Evolutionary conservation across 2,888 invertebrate species (phyloP).

Genomic region (Rhyacophila evoluta): DNA sequence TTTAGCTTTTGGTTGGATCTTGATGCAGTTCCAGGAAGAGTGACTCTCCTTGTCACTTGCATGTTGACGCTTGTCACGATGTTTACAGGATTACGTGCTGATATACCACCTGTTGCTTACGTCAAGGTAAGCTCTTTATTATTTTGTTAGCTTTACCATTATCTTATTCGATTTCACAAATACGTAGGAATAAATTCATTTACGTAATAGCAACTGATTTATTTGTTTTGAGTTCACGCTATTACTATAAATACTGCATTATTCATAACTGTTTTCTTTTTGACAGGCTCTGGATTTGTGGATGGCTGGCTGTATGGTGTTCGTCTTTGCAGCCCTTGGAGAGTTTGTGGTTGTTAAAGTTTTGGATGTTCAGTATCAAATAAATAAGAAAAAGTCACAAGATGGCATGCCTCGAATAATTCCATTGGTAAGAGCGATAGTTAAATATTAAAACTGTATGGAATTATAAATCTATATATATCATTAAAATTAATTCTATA

Average conservation of each 20-base stretch:
- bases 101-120: slow-evolving; percentile 89
- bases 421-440: slow-evolving; percentile 69
- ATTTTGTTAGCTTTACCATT: no score
- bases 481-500: no score
- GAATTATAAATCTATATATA: no score
- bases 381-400: slow-evolving; percentile 70
- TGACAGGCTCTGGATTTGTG: slow-evolving; percentile 83
- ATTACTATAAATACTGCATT: no score
- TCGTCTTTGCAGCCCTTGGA: slow-evolving; percentile 84
- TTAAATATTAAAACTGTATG: no score
- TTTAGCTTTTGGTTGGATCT: slow-evolving; percentile 89
- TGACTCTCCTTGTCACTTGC: slow-evolving; percentile 84
- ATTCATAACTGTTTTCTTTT: slow-evolving; percentile 52
- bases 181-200: no score
- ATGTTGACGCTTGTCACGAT: slow-evolving; percentile 88
- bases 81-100: slow-evolving; percentile 85
- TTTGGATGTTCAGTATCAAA: slow-evolving; percentile 80
- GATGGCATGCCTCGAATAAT: slow-evolving; percentile 69
- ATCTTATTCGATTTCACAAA: no score
- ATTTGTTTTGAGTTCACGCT: no score
- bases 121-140: slow-evolving; percentile 86
- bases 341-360: slow-evolving; percentile 89
- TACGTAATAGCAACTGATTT: no score
- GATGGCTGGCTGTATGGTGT: slow-evolving; percentile 92
- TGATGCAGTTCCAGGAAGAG: slow-evolving; percentile 86